Percentiles rank a stretch among this genome's conserved stretches.
Evolutionary conservation across 2,113 vertebrate genomes (phyloP).

Genomic region (Notothenia coriiceps): DNA sequence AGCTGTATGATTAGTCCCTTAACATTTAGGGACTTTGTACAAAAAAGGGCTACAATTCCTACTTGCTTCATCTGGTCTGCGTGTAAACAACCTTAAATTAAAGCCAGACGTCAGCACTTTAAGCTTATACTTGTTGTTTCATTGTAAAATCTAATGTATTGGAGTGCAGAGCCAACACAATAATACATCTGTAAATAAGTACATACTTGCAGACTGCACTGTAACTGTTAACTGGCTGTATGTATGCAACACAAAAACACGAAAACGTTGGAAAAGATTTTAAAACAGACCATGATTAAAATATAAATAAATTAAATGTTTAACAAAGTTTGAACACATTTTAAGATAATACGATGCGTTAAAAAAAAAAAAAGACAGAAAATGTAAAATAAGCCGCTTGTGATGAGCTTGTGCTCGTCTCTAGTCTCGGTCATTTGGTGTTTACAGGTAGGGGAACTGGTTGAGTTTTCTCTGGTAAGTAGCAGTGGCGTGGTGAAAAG

Average conservation of each 20-base stretch:
- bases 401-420: constrained; percentile 61
- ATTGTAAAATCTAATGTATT: not conserved
- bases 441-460: constrained; percentile 94
- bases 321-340: too few species aligned
- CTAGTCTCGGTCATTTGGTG: constrained; percentile 57
- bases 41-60: not conserved
- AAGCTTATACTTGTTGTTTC: not conserved
- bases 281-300: constrained; percentile 33
- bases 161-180: not conserved
- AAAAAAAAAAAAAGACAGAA: constrained; percentile 8
- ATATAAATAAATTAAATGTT: constrained; percentile 24
- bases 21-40: not conserved
- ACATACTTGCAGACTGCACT: not conserved
- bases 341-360: too few species aligned
- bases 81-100: not conserved
- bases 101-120: not conserved
- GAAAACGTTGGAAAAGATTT: not conserved
- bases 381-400: constrained; percentile 20
- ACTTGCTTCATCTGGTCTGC: not conserved
- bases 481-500: constrained; percentile 88
- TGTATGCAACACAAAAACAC: constrained; percentile 14
- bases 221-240: not conserved
- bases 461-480: constrained; percentile 93
- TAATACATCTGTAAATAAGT: not conserved
- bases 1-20: not conserved